Evolutionary conservation across 2,797 vertebrate species (phyloP), one percentile per base, ranked within the genome.

Genomic region (Mastacembelus armatus): DNA sequence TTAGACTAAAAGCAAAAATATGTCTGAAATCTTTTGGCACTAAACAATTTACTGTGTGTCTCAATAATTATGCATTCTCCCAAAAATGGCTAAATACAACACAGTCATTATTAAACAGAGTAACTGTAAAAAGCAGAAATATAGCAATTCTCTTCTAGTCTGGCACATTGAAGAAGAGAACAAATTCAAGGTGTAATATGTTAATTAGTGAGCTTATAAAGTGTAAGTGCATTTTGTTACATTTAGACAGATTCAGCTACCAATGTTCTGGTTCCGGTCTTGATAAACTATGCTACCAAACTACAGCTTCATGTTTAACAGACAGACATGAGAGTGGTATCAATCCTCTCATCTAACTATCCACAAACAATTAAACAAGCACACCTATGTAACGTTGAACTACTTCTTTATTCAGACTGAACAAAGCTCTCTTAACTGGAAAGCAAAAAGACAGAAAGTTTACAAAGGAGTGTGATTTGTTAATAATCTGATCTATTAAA

Each of bases 401-500:
- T 27, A 21, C 38, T 30, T 1, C 12, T 10, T 30, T 5, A 9
- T 10, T n/a, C 7, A n/a, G 22, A 22, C 4, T 10, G 51, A 48
- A 14, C 1, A 27, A 58, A n/a, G 4, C 27, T 19, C 21, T 22
- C 40, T 32, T 22, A 15, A 27, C 10, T 38, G 4, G 63, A 22
- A 43, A 38, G 10, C 21, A 40, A 66, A 48, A 59, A 26, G 10
- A 10, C 4, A 52, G n/a, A 22, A 10, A 21, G n/a, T 39, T 58
- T 21, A 39, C 19, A 51, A 35, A 72, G 10, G 18, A 19, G 33
- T 35, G 58, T 22, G 42, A 18, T 2, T 63, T 60, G 19, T 43
- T 50, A 24, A 61, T 30, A 59, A 45, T 16, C 32, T 26, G 19
- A 55, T 52, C 15, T 29, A 56, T 48, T 33, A 42, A 74, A n/a